Base-by-base conservation (phyloP, 2,888 invertebrate species). In the Exocentrus adspersus region DNA sequence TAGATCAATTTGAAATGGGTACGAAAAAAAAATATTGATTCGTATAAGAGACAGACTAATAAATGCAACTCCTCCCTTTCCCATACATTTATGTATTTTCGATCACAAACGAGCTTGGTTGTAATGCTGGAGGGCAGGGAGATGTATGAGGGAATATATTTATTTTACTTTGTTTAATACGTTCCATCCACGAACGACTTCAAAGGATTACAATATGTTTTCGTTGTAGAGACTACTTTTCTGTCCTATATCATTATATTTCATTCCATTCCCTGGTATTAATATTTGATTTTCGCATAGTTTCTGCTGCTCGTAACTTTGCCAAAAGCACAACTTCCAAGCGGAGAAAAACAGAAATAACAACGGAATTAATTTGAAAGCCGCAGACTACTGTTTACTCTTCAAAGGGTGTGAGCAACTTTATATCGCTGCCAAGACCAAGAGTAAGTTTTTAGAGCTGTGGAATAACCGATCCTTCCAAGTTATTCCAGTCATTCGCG, bases 11-110 rank as follows among this genome's bases (percentile, higher is more conserved):
- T 60, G 41, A 50, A 48, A 51, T 51, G 24, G 51, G 46, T 65
- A 61, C 52, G 53, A 50, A 43, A 61, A 61, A 30, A 53, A 45
- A 62, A 32, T 60, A 50, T 19, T 45, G 60, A 48, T 62, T 42
- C 56, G 43, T 51, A 62, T 60, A 59, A 41, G 50, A 48, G 64
- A 9, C 37, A 12, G 4, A n/a, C 2, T 37, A 37, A 63, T 12
- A 12, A 43, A 43, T 43, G 43, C 59, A 42, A 14, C 42, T 43
- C 7, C 37, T 21, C 52, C 52, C 42, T 43, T 2, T 21, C 37
- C 52, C 52, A 60, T 60, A 45, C 60, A 60, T 60, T 60, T 60
- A 60, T 60, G 60, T 60, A 60, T 60, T 60, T 52, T 52, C 52
- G 60, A 60, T 60, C 60, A 32, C 32, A 46, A 52, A 52, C 37